Base-by-base conservation (phyloP, 2,888 invertebrate species). In the Leptarthrus brevirostris region DNA sequence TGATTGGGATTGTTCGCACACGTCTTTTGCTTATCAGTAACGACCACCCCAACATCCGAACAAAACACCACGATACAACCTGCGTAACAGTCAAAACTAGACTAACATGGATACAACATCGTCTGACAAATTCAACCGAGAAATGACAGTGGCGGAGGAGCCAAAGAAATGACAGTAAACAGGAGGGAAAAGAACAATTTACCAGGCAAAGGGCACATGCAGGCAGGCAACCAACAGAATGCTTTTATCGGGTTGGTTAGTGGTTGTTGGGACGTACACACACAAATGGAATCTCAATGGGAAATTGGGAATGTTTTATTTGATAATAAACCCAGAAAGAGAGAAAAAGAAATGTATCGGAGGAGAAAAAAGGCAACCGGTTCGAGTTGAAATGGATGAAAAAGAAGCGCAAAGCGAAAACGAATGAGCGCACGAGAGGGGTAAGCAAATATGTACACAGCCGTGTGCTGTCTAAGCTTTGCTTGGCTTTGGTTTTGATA, bases 41-140 rank as follows among this genome's bases (percentile, higher is more conserved):
- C 49, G 20, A 36, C 16, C 47, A 49, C 44, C 22, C 44, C 26
- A 36, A 69, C 24, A 69, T 69, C 36, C 40, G 34, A 36, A 40
- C 40, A 40, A 16, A 34, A 71, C 77, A 78, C 78, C 78, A 81
- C 82, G 80, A 81, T 82, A 83, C 84, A 82, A 84, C 82, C 83
- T 81, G 82, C 82, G 82, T 83, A 83, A 83, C 84, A 84, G 84
- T 83, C 84, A 83, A 83, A 84, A 83, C 83, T 83, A 83, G 84
- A 84, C 84, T 84, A 84, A 83, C 84, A 84, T 82, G 83, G 82
- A 81, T 82, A 82, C 82, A 83, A 82, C 82, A 82, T 82, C 82
- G 82, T 81, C 82, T 74, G 75, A 76, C 75, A 78, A 79, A 77
- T 78, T 77, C 77, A 77, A 74, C 76, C 81, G 80, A 81, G 80